Conservation (phyloP, 2,113 vertebrate species). For the Stictonetta naevosa region DNA sequence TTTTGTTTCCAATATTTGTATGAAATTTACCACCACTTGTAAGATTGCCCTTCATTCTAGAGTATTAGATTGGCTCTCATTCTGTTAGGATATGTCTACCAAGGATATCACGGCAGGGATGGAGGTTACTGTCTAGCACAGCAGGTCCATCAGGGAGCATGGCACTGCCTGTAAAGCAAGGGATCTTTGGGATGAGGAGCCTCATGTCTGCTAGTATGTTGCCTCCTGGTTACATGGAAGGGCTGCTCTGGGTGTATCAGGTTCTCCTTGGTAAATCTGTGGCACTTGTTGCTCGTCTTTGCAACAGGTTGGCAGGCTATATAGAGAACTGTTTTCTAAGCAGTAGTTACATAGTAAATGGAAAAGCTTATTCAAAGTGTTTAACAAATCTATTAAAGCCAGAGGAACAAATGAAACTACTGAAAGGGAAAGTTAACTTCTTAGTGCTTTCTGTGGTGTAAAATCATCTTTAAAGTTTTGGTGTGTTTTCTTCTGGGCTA, state of each 20-base stretch:
- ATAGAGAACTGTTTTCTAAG: background rate
- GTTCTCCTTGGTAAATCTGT: background rate
- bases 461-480: background rate
- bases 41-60: background rate
- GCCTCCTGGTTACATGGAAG: background rate
- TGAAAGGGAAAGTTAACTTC: background rate
- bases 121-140: background rate
- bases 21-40: background rate
- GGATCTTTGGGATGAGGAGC: background rate
- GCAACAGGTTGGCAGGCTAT: background rate
- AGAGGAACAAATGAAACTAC: background rate
- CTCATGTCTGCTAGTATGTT: rapidly evolving
- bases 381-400: background rate
- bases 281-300: background rate
- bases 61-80: background rate
- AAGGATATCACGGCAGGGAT: background rate
- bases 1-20: background rate
- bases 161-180: background rate
- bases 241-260: background rate
- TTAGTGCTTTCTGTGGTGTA: background rate
- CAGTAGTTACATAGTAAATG: background rate
- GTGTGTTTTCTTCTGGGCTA: background rate
- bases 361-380: background rate
- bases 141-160: background rate
- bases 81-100: background rate